Percentiles rank a stretch among this genome's conserved stretches.
Conservation (phyloP, 2,113 vertebrate species). For the Oplegnathus fasciatus region DNA sequence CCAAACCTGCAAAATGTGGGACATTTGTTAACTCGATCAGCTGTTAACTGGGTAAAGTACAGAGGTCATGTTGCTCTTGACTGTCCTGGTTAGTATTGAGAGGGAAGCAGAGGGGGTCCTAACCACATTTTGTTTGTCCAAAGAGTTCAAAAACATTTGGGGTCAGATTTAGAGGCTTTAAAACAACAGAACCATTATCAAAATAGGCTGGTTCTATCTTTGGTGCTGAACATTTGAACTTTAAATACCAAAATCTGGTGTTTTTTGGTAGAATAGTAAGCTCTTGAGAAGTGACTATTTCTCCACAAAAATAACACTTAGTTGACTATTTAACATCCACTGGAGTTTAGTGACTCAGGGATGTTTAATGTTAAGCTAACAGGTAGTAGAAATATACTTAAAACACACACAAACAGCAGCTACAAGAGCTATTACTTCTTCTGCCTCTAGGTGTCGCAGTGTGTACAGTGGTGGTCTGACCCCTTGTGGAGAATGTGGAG, state of each 20-base stretch:
- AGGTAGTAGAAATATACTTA: no score
- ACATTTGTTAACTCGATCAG: background rate
- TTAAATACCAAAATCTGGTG: background rate
- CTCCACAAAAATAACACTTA: background rate
- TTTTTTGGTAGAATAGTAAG: background rate
- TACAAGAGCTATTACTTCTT: no score
- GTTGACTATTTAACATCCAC: no score
- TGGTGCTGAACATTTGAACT: background rate
- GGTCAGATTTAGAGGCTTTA: background rate
- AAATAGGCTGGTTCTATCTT: background rate
- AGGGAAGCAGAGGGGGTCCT: background rate
- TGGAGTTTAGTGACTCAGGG: no score
- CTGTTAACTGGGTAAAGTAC: background rate
- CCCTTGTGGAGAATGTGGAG: slow-evolving; percentile 17
- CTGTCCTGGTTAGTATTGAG: background rate
- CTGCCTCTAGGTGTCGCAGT: no score
- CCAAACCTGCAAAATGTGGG: background rate
- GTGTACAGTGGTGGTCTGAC: background rate
- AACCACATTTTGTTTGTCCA: background rate
- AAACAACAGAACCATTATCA: background rate
- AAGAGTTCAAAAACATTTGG: background rate
- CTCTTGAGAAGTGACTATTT: background rate
- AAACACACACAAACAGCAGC: no score
- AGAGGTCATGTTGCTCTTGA: background rate
- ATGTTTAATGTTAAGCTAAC: no score